Conservation (phyloP, 2,888 invertebrate species). For the Tetranychus truncatus region DNA sequence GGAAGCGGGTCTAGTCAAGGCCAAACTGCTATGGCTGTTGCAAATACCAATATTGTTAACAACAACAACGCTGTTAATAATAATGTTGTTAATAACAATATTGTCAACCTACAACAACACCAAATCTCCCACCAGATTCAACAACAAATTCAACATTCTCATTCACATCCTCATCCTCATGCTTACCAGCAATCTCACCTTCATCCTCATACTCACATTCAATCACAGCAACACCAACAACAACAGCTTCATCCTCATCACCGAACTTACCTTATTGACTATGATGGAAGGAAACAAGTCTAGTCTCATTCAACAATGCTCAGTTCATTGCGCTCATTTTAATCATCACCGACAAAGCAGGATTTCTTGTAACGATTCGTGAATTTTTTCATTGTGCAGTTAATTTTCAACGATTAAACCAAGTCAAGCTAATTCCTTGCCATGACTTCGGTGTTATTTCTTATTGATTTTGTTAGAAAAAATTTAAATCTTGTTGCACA, state of each 20-base stretch:
- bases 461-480: too few relatives aligned
- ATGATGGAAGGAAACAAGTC: constrained; percentile 8
- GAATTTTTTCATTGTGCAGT: too few relatives aligned
- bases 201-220: not conserved
- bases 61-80: too few relatives aligned
- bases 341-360: not conserved
- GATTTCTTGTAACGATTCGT: too few relatives aligned
- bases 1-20: not conserved
- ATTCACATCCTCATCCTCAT: not conserved
- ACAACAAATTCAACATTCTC: not conserved
- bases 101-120: not conserved
- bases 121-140: not conserved
- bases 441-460: too few relatives aligned
- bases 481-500: too few relatives aligned
- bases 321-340: not conserved
- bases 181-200: not conserved
- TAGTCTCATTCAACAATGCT: not conserved
- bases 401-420: too few relatives aligned
- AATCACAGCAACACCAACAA: not conserved
- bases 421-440: too few relatives aligned
- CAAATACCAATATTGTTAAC: not conserved
- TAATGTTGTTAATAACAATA: not conserved
- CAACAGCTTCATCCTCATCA: constrained; percentile 5
- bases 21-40: not conserved
- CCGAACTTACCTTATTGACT: constrained; percentile 17